phyloP scores from a whole-genome alignment of 2,113 vertebrate species.

The Propithecus coquereli region DNA sequence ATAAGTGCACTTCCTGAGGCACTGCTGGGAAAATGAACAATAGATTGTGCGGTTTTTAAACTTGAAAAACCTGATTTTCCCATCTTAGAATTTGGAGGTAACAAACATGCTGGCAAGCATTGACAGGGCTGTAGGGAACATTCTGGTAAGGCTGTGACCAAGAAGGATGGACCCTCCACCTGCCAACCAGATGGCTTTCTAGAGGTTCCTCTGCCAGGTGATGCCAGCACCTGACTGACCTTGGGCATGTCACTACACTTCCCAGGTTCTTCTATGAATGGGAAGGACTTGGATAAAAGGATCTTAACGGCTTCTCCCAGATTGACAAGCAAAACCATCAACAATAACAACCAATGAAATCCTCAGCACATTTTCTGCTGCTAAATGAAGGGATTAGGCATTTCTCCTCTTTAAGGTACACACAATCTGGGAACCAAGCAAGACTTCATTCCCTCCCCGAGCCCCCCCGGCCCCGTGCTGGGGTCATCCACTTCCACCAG shows the following conservation, averaged over 20 bases:
- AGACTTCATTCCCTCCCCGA: not conserved
- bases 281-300: not conserved
- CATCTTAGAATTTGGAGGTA: constrained; percentile 11
- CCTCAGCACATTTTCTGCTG: not conserved
- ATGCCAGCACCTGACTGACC: not conserved
- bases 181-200: not conserved
- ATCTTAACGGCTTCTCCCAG: not conserved
- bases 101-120: not conserved
- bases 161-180: not conserved
- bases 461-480: no score
- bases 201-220: not conserved
- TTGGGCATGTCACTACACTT: not conserved
- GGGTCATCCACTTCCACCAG: not conserved
- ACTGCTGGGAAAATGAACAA: not conserved
- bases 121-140: not conserved
- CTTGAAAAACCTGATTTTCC: constrained; percentile 53
- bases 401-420: not conserved
- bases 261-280: not conserved
- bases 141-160: not conserved
- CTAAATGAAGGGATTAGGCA: not conserved
- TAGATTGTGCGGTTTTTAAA: not conserved
- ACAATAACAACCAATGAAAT: not conserved
- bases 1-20: not conserved
- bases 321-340: not conserved
- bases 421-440: not conserved